Conservation (phyloP, 1,140 invertebrate species). For the Chrysomallon squamiferum region DNA sequence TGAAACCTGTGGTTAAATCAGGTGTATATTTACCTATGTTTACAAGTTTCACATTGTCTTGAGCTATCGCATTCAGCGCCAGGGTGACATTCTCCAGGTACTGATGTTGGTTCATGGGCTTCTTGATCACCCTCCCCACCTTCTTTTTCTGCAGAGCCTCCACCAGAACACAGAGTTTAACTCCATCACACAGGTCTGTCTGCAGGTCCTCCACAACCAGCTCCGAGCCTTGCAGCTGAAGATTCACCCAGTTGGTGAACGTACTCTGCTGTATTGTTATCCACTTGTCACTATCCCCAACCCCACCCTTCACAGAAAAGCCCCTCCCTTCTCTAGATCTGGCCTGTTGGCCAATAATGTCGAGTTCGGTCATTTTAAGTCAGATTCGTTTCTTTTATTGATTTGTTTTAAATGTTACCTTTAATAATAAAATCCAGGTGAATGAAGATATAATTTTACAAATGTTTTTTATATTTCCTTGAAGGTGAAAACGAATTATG, state of each 20-base stretch:
- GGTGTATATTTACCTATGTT: slow-evolving; percentile 95
- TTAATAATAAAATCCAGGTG: too few relatives aligned
- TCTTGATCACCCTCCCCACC: slow-evolving; percentile 71
- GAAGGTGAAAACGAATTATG: not conserved
- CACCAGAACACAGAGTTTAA: slow-evolving; percentile 85
- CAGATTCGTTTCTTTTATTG: not conserved
- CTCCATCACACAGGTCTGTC: slow-evolving; percentile 87
- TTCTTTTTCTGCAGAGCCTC: slow-evolving; percentile 78
- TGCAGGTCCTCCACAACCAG: slow-evolving; percentile 72
- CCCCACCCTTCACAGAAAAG: slow-evolving; percentile 36
- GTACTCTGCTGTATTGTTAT: slow-evolving; percentile 91
- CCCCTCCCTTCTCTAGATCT: slow-evolving; percentile 33
- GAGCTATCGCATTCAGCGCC: slow-evolving; percentile 90
- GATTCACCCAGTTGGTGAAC: slow-evolving; percentile 98
- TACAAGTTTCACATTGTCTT: slow-evolving; percentile 95
- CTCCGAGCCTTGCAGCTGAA: slow-evolving; percentile 74
- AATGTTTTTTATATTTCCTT: not conserved
- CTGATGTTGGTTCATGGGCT: slow-evolving; percentile 93
- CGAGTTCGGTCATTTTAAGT: slow-evolving; percentile 21
- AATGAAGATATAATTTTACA: too few relatives aligned
- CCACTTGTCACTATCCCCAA: slow-evolving; percentile 32
- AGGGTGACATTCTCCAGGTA: slow-evolving; percentile 93
- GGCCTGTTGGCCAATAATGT: slow-evolving; percentile 26
- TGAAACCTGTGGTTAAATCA: too few relatives aligned
- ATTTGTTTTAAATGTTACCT: not conserved